Percentiles rank a stretch among this genome's conserved stretches.
phyloP scores from a whole-genome alignment of 2,797 vertebrate genomes.

The Scleropages formosus region DNA sequence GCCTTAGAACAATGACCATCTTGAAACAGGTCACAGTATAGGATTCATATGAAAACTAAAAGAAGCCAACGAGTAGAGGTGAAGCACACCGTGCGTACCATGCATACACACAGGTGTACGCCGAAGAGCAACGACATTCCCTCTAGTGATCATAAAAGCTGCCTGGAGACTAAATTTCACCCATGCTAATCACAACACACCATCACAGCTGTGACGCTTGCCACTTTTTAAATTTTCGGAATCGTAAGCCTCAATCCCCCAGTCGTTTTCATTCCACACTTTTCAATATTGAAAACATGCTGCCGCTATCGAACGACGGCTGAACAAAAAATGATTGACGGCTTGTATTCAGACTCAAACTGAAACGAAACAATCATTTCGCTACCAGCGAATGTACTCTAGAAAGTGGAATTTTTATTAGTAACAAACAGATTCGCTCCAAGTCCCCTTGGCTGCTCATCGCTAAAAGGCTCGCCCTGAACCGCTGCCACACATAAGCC shows the following conservation, averaged over 20 bases:
- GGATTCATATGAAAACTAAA: constrained; percentile 10
- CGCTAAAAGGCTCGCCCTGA: neutral
- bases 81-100: neutral
- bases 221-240: constrained; percentile 83
- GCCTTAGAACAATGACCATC: too few species aligned
- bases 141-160: constrained; percentile 69
- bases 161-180: constrained; percentile 82
- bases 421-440: neutral
- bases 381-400: neutral
- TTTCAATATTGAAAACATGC: constrained; percentile 11
- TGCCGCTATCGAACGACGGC: constrained; percentile 21
- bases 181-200: constrained; percentile 68
- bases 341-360: neutral
- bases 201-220: constrained; percentile 62
- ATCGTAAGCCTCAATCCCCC: constrained; percentile 59
- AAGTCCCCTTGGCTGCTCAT: neutral
- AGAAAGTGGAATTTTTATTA: neutral
- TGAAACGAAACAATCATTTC: constrained; percentile 6
- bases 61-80: constrained; percentile 13
- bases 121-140: constrained; percentile 21
- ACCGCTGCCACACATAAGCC: neutral
- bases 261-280: constrained; percentile 21
- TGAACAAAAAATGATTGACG: constrained; percentile 11
- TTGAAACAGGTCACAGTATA: too few species aligned
- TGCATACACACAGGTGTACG: neutral